Conservation (phyloP, 2,113 vertebrate species). For the Chroicocephalus ridibundus region DNA sequence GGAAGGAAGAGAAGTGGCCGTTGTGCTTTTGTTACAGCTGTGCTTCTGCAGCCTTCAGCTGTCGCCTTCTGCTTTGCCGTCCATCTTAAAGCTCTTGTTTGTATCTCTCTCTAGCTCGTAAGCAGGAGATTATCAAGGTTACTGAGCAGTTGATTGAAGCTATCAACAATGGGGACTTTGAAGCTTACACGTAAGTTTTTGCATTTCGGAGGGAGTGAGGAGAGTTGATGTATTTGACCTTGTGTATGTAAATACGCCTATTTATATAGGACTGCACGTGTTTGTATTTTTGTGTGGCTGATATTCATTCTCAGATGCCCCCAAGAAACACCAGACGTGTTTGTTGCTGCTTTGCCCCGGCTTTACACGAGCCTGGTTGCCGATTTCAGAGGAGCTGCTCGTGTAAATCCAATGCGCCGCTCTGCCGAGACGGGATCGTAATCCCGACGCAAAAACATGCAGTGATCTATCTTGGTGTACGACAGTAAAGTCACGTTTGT, state of each 20-base stretch:
- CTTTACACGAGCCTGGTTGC: not conserved
- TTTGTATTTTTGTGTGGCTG: not conserved
- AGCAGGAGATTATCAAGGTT: constrained; percentile 98
- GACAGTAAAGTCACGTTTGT: not conserved
- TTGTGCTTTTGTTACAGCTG: not conserved
- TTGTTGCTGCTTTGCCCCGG: not conserved
- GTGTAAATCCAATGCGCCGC: not conserved
- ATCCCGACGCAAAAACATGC: not conserved
- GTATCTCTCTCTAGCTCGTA: constrained; percentile 80
- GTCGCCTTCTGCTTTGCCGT: not conserved
- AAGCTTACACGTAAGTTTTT: constrained; percentile 94
- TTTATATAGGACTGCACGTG: not conserved
- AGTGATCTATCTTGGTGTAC: not conserved
- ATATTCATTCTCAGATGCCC: not conserved
- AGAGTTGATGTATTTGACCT: not conserved
- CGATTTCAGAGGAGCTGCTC: not conserved
- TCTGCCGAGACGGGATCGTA: not conserved
- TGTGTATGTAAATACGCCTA: fast-evolving
- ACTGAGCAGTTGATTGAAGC: constrained; percentile 97
- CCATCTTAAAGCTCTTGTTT: not conserved
- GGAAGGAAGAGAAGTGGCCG: not conserved
- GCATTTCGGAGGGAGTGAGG: not conserved
- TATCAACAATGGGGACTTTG: constrained; percentile 98
- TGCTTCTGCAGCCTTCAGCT: not conserved
- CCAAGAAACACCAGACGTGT: not conserved